Conservation (phyloP, 2,888 invertebrate genomes). For the Nasonovia ribisnigri region DNA sequence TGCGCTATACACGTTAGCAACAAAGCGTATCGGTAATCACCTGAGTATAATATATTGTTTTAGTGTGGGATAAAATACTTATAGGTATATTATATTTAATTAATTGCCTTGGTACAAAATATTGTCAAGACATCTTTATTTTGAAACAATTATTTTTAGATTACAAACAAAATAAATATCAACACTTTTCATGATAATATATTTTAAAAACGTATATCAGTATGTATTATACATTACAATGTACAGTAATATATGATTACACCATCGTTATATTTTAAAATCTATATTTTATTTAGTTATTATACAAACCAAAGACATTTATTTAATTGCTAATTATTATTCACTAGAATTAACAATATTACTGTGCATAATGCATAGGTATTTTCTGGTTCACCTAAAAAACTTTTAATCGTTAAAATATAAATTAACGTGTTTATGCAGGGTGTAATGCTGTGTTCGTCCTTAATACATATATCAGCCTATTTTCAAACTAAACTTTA, state of each 20-base stretch:
- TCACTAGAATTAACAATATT: neutral
- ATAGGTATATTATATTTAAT: neutral
- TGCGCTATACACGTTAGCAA: neutral
- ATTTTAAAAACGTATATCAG: too few species aligned
- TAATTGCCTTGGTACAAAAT: neutral
- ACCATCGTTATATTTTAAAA: neutral
- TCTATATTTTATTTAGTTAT: neutral
- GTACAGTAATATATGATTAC: too few species aligned
- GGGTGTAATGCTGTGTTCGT: neutral
- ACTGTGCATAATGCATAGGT: neutral
- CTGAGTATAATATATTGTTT: neutral
- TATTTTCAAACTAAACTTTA: conserved; percentile 5
- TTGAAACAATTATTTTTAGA: neutral
- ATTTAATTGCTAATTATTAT: neutral
- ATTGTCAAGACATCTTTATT: neutral
- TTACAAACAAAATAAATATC: neutral
- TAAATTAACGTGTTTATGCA: neutral
- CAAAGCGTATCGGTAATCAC: neutral
- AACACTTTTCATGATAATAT: neutral
- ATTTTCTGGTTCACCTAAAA: neutral
- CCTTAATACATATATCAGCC: neutral
- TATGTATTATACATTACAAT: too few species aligned
- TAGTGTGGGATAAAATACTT: neutral
- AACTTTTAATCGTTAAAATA: neutral
- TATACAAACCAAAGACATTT: neutral